Base-by-base conservation (phyloP, 2,888 invertebrate species). In the Drosophila mayaguana region DNA sequence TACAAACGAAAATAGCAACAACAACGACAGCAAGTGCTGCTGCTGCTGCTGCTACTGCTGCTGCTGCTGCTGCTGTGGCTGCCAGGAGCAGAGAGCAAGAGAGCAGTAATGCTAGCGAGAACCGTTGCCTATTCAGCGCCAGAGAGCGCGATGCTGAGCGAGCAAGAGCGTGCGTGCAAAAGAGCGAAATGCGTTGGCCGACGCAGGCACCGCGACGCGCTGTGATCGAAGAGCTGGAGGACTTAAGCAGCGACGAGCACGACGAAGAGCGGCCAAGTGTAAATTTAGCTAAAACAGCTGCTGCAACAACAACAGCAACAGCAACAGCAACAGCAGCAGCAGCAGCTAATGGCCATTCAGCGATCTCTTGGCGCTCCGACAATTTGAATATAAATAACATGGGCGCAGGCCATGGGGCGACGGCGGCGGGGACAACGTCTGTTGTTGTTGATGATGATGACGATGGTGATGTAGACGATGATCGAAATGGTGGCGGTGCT, bases 281-380 rank as follows among this genome's bases (percentile, higher is more conserved):
- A 90, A 90, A 89, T 86, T 85, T 90, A 90, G 90, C 89, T 78
- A 83, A 84, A 83, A 84, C 88, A 84, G 89, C 88, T 88, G 84
- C 83, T 73, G 71, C 68, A 22, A 40, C 61, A 32, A 22, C 14
- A 18, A 45, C 48, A 11, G 14, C 53, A 20, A 14, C 36, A 36
- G 5, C 14, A 36, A 36, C 36, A 36, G 5, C 36, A 38, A 53
- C 67, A 32, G 2, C 14, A 36, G 14, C 12, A 36, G 4, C 12
- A 38, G 8, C n/a, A 22, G 72, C 82, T 75, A 81, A 76, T 80
- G 78, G 81, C 75, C 72, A 85, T 81, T 81, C 74, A 67, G 83
- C 76, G 20, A 68, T 66, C 77, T 77, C 67, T 81, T 78, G 71
- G 72, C 80, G 78, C 81, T 80, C 76, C 69, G 72, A 84, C 82